phyloP scores from a whole-genome alignment of 2,797 vertebrate genomes.

The Microchirus variegatus region DNA sequence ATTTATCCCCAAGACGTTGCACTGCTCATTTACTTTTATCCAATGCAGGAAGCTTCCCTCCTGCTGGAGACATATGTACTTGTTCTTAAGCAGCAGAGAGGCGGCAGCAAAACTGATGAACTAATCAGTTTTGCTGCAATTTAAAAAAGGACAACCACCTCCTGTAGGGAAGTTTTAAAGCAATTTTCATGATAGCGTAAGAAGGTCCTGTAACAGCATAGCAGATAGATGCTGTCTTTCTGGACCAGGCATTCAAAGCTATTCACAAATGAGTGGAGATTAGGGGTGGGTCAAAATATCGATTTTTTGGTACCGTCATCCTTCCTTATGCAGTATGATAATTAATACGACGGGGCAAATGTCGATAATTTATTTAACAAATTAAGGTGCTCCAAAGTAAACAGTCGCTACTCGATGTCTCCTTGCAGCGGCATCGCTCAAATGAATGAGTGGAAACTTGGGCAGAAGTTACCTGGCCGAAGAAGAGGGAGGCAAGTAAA shows the following conservation, averaged over 20 bases:
- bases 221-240: constrained; percentile 2
- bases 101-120: constrained; percentile 34
- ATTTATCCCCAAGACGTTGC: constrained; percentile 57
- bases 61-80: constrained; percentile 29
- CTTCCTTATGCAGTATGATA: too few species aligned
- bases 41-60: constrained; percentile 23
- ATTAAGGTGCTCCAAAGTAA: too few species aligned
- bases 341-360: too few species aligned
- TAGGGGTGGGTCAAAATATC: too few species aligned
- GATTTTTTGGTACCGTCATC: too few species aligned
- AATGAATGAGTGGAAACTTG: too few species aligned
- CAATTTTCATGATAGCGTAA: constrained; percentile 4
- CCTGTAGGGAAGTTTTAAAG: constrained; percentile 20
- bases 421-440: too few species aligned
- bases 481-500: too few species aligned
- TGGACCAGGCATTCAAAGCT: not conserved
- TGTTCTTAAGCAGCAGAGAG: constrained; percentile 27
- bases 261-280: not conserved
- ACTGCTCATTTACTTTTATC: constrained; percentile 54
- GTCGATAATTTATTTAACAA: too few species aligned
- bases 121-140: constrained; percentile 31
- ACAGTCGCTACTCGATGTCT: too few species aligned
- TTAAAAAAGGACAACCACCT: constrained; percentile 18
- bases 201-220: constrained; percentile 7
- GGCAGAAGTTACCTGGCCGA: too few species aligned